phyloP scores from a whole-genome alignment of 1,140 invertebrate species.

The Brachionus plicatilis region DNA sequence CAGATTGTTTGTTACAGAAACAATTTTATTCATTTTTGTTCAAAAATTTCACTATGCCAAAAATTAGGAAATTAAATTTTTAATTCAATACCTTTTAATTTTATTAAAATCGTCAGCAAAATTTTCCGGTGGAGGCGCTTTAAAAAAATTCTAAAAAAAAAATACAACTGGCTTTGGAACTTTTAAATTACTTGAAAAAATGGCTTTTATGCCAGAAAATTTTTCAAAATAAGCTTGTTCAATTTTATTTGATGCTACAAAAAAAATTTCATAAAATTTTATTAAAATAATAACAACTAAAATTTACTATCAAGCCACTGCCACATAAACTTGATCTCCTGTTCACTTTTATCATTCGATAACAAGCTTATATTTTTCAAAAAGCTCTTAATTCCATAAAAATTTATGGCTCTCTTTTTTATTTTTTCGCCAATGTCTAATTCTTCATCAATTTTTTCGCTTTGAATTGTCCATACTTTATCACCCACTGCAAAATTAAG shows the following conservation, averaged over 20 bases:
- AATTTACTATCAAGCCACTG: conserved; percentile 5
- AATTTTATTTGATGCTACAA: background rate
- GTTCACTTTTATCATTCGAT: background rate
- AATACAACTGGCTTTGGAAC: background rate
- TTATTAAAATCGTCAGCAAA: background rate
- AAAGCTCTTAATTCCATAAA: conserved; percentile 18
- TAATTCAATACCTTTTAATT: background rate
- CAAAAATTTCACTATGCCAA: background rate
- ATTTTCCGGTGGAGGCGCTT: background rate
- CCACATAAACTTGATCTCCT: conserved; percentile 22
- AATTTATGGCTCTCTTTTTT: conserved; percentile 5
- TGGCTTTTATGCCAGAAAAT: conserved; percentile 1
- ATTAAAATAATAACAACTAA: background rate
- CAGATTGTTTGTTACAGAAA: too few relatives aligned
- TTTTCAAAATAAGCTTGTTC: conserved; percentile 3
- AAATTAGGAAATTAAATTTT: background rate
- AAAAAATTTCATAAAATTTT: background rate
- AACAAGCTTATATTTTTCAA: background rate
- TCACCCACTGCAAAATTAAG: background rate
- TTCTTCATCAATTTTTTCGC: background rate
- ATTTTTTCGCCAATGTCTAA: conserved; percentile 27
- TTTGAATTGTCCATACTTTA: background rate
- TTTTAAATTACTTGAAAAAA: background rate
- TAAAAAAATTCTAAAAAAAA: background rate
- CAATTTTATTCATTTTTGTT: too few relatives aligned